Base-by-base conservation (phyloP, 2,797 vertebrate genomes). In the Erpetoichthys calabaricus region DNA sequence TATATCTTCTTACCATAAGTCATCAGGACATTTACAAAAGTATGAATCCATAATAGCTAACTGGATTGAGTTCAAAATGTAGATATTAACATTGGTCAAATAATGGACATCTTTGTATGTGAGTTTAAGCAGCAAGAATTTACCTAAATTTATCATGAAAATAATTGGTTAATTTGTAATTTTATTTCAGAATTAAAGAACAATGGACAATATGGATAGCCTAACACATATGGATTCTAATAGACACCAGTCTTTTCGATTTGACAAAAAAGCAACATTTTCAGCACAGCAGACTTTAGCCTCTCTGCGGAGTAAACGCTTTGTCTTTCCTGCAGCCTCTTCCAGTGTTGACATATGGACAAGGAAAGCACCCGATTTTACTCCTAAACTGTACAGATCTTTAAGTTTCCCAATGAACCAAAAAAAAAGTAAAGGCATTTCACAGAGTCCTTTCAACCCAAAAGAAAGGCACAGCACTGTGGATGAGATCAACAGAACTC, bases 351-450 rank as follows among this genome's bases (percentile, higher is more conserved):
- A 71, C 7, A 2, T 49, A 25, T 67, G 68, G 75, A 71, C 67
- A 63, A 72, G 74, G 45, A 69, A 71, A 59, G 61, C 76, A 25
- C 83, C 75, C 0, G 77, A 83, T 63, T 86, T 88, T 62, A 89
- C 70, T 10, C 56, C 73, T 1, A 62, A 51, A 55, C 63, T 82
- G 1, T 80, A 67, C 63, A 75, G 44, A 45, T 70, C 68, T 47
- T 47, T 66, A 44, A 56, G 7, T 2, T 59, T 61, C 43, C 68
- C 72, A 62, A 69, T 44, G 44, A 79, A 71, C 8, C 67, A 62
- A 56, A 1, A 2, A 10, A 65, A 50, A 60, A 72, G 57, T 2
- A 6, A n/a, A 2, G 3, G 57, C 3, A 25, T 3, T 8, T n/a
- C 51, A 8, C 56, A 57, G 64, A 65, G 58, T 56, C 49, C 3